phyloP scores from a whole-genome alignment of 1,140 invertebrate species.

The Druon quercuslanigerum region DNA sequence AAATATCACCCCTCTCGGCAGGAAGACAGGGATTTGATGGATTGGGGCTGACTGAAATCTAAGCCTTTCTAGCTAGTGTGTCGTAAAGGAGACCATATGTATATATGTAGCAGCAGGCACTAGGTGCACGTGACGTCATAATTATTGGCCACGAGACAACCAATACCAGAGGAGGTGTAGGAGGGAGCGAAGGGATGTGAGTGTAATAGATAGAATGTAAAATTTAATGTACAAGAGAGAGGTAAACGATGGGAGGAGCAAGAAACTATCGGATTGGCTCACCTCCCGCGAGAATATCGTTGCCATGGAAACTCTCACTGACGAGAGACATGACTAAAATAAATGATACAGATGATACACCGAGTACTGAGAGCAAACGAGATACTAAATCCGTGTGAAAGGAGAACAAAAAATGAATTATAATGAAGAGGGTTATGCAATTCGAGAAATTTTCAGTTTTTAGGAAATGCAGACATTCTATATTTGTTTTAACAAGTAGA shows the following conservation, averaged over 20 bases:
- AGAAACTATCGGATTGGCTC: constrained; percentile 64
- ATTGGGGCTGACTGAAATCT: not conserved
- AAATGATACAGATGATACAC: constrained; percentile 42
- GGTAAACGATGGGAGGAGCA: constrained; percentile 56
- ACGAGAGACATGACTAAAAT: constrained; percentile 47
- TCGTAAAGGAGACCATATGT: not conserved
- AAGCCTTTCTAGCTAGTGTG: not conserved
- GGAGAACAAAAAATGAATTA: constrained; percentile 13
- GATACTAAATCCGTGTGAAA: not conserved
- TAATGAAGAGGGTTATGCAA: not conserved
- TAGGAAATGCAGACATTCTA: no score
- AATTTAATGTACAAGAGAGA: constrained; percentile 33
- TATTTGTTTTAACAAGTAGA: no score
- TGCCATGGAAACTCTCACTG: constrained; percentile 62
- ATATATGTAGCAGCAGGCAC: not conserved
- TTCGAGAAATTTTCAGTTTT: no score
- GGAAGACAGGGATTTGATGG: not conserved
- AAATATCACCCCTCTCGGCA: not conserved
- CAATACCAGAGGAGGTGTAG: constrained; percentile 34
- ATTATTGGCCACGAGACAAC: constrained; percentile 40
- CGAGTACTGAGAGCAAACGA: constrained; percentile 5
- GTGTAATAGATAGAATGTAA: constrained; percentile 38
- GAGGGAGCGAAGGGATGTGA: constrained; percentile 34
- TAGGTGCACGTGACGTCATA: constrained; percentile 37
- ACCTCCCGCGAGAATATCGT: constrained; percentile 60